A percentile compares a stretch with the other conserved stretches of the same genome.
Evolutionary conservation across 2,888 invertebrate genomes (phyloP).

Genomic region (Mythimna impura): DNA sequence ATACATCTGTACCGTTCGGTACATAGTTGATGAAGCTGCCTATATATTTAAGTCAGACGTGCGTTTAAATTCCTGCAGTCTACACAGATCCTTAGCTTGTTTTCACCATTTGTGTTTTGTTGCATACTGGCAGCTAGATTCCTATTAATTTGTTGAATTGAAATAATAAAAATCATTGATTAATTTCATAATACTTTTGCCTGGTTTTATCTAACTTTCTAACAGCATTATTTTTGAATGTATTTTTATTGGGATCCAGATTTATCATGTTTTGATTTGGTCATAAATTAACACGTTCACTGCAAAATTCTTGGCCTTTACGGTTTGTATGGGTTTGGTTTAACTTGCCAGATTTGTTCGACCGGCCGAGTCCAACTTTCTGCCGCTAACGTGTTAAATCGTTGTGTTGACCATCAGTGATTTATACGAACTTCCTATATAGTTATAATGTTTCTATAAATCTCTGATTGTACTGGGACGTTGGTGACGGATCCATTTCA

Average conservation of each 20-base stretch:
- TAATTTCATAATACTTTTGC: conserved; percentile 17
- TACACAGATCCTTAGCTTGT: conserved; percentile 1
- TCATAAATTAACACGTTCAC: conserved; percentile 36
- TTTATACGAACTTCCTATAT: conserved; percentile 42
- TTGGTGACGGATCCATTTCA: conserved; percentile 58
- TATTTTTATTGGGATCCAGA: conserved; percentile 66
- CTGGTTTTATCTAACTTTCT: neutral
- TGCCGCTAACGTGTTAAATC: conserved; percentile 35
- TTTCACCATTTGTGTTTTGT: neutral
- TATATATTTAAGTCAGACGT: conserved; percentile 4
- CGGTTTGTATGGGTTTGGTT: neutral
- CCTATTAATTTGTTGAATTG: conserved; percentile 18
- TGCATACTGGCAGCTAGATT: conserved; percentile 45
- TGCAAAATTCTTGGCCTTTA: conserved; percentile 4
- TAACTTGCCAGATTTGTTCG: neutral
- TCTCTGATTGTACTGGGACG: conserved; percentile 35
- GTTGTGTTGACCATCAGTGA: conserved; percentile 42
- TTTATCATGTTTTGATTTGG: conserved; percentile 60
- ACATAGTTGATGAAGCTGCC: neutral
- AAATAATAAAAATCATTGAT: conserved; percentile 5
- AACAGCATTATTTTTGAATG: neutral
- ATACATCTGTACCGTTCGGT: neutral
- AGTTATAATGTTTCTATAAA: conserved; percentile 41
- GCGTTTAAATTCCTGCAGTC: neutral
- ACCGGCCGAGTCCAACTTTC: neutral